Evolutionary conservation across 2,888 invertebrate species (phyloP), one percentile per base, ranked within the genome.

Genomic region (Dryobotodes eremita): DNA sequence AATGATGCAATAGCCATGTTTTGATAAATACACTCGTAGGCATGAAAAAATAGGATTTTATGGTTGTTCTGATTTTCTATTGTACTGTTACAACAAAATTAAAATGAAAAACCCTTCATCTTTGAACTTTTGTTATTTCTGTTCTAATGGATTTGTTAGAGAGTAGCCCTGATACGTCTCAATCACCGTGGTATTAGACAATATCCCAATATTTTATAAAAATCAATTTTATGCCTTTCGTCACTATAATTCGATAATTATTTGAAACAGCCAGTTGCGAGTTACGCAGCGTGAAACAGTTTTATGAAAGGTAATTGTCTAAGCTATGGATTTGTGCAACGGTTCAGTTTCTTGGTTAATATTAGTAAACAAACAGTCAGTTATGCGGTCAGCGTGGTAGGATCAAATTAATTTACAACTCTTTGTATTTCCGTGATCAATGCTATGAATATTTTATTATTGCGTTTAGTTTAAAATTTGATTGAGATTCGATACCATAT

Each of bases 201-300:
- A 74, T 68, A 77, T 77, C 48, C 62, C 80, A 83, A 72, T 71
- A 68, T 64, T 79, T 55, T 48, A 62, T 65, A 53, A 71, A 31
- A 89, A 91, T 85, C 85, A 87, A 91, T 91, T 91, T 91, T 86
- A 90, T 89, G 88, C 90, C 89, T 91, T 89, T 83, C 89, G 86
- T 84, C 89, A 90, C 80, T 69, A 79, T 86, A 89, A 88, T 88
- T 83, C 82, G 82, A 85, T 86, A 82, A 86, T 86, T 84, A 82
- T 79, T 84, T 82, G 80, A 89, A 88, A 80, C 79, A 78, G 75
- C 77, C 78, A 77, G 86, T 90, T 89, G 53, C 83, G 55, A 65
- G 42, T 76, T 75, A 89, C 91, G 86, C 86, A 88, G 88, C 92
- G 89, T 90, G 88, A 89, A 90, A 90, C 86, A 69, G 82, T 75